phyloP scores from a whole-genome alignment of 92 coral and sea anemone species.

The Parazoanthus atlanticus region DNA sequence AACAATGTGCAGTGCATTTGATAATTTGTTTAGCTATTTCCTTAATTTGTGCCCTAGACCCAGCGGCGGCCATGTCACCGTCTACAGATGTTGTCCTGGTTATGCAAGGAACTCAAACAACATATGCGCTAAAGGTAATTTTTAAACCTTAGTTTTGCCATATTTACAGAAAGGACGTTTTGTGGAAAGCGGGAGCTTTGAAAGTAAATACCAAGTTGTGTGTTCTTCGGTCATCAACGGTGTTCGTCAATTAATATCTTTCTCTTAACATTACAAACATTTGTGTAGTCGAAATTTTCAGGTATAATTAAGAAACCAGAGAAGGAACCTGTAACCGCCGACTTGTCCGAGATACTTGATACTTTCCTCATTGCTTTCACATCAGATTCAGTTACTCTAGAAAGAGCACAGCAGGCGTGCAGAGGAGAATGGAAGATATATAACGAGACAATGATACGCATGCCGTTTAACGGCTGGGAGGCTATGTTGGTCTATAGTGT shows the following conservation, averaged over 20 bases:
- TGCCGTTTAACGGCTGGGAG: not conserved
- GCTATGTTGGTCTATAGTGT: not conserved
- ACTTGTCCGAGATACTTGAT: not conserved
- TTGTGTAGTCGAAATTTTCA: not conserved
- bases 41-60: conserved; percentile 14
- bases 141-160: not conserved
- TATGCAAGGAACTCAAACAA: conserved; percentile 8
- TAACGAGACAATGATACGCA: not conserved
- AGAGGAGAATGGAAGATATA: not conserved
- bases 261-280: not conserved
- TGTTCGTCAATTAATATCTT: not conserved
- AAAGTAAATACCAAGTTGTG: not conserved
- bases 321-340: not conserved
- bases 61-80: conserved; percentile 8
- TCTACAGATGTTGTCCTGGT: conserved; percentile 34
- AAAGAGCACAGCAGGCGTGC: not conserved
- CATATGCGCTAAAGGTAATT: conserved; percentile 13
- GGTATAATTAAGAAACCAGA: not conserved
- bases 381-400: not conserved
- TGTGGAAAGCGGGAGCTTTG: not conserved
- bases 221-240: not conserved
- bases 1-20: not conserved
- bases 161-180: not conserved
- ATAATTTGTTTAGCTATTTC: not conserved
- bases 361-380: not conserved